phyloP scores from a whole-genome alignment of 1,140 invertebrate species.

The Drosophila auraria region DNA sequence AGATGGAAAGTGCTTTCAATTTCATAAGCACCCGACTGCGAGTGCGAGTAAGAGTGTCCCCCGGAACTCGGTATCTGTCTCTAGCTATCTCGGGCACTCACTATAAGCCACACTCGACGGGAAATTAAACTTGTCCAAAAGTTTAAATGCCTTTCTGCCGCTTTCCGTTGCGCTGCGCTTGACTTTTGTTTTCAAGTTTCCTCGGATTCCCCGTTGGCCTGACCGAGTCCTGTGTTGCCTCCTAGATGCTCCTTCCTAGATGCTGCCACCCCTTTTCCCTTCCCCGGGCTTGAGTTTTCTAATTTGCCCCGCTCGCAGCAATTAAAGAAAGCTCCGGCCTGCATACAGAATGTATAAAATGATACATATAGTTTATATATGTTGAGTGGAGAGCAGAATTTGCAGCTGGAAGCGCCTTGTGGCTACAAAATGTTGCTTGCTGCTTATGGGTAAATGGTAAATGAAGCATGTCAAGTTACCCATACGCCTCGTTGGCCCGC shows the following conservation, averaged over 20 bases:
- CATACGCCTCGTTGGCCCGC: conserved; percentile 47
- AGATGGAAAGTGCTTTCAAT: conserved; percentile 78
- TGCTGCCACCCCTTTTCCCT: conserved; percentile 2
- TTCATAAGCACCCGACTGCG: conserved; percentile 54
- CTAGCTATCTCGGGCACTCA: conserved; percentile 35
- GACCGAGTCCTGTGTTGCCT: conserved; percentile 5
- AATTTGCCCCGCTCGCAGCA: conserved; percentile 61
- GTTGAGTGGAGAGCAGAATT: background rate
- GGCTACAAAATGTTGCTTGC: conserved; percentile 15
- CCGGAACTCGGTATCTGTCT: conserved; percentile 26
- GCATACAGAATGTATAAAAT: conserved; percentile 30
- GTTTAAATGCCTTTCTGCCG: conserved; percentile 79
- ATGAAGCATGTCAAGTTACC: conserved; percentile 66
- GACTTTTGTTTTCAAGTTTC: conserved; percentile 75
- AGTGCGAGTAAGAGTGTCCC: background rate
- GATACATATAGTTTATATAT: conserved; percentile 22
- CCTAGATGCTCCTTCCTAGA: background rate
- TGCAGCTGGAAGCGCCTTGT: conserved; percentile 9
- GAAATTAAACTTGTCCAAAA: conserved; percentile 82
- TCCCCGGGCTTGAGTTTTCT: conserved; percentile 53
- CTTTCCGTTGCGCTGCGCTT: conserved; percentile 68
- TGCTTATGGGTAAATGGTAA: conserved; percentile 35
- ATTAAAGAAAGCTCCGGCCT: conserved; percentile 64
- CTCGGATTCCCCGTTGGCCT: conserved; percentile 33
- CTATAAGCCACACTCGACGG: conserved; percentile 60